Conservation (phyloP, 2,113 vertebrate genomes). For the Chroicocephalus ridibundus region DNA sequence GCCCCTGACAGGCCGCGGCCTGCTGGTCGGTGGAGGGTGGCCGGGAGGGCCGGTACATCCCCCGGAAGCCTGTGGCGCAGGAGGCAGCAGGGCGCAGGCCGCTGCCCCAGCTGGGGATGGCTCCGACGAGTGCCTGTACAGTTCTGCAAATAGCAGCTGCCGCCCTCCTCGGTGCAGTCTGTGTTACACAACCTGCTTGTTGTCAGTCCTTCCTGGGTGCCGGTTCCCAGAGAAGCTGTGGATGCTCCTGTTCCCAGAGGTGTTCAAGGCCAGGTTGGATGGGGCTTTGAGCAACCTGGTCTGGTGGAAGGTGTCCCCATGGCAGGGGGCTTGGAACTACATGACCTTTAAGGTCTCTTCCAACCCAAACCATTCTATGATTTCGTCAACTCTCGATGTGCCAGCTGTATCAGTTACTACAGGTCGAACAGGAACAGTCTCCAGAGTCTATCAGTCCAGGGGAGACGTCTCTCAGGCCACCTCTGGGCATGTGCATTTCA, state of each 20-base stretch:
- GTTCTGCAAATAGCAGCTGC: neutral
- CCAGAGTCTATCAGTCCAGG: neutral
- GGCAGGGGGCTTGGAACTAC: neutral
- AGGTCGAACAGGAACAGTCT: accelerated
- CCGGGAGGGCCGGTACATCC: neutral
- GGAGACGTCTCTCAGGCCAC: no score
- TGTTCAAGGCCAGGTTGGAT: neutral
- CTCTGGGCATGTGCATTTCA: accelerated
- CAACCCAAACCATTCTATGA: neutral
- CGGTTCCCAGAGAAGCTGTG: neutral
- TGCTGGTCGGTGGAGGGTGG: neutral
- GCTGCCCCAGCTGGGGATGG: neutral
- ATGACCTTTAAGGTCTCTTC: neutral
- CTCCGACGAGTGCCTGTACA: no score
- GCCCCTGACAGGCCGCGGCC: no score
- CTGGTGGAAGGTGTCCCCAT: neutral
- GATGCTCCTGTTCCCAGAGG: neutral
- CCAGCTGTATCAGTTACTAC: accelerated
- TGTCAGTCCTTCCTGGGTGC: accelerated
- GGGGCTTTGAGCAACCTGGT: neutral
- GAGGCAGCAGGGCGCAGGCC: neutral
- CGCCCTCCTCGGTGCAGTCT: accelerated
- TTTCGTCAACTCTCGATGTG: accelerated
- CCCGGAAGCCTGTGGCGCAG: no score
- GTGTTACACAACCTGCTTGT: neutral